Base-by-base conservation (phyloP, 2,113 vertebrate species). In the Myotis brandtii region DNA sequence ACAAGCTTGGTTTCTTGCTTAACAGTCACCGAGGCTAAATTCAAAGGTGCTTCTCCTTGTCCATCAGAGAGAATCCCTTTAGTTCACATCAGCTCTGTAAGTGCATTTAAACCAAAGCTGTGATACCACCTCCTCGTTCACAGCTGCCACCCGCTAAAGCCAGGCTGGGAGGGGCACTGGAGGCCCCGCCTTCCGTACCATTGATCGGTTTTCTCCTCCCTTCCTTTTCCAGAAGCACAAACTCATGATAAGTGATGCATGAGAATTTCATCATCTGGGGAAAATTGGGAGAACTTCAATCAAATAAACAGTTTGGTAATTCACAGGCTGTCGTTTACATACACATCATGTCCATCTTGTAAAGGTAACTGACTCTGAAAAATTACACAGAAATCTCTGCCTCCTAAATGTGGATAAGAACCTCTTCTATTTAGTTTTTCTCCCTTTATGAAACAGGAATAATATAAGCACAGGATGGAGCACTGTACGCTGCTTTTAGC, bases 401-500 rank as follows among this genome's bases (percentile, higher is more conserved):
- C 23, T 92, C 66, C 34, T 62, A 30, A 79, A 70, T n/a, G 85
- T 90, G 75, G 91, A 48, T 82, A 21, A 96, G 73, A 20, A 69
- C 59, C 86, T 79, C 94, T 75, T 37, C 66, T 34, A 37, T 92
- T 80, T 96, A 52, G 91, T 81, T 91, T 86, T 82, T 77, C 86
- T 77, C n/a, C 59, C 59, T 96, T 88, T 79, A 82, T n/a, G 75
- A 94, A 93, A 89, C 48, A 89, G 72, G 89, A 95, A 86, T 40
- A 75, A 69, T 79, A 48, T 94, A 84, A 94, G 89, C 86, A 89
- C 12, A 50, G 66, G 80, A 89, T 59, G 69, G 72, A 86, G 32
- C 23, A 85, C 89, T 86, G 86, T 75, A 67, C 7, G 69, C 89
- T 92, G 73, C 88, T 93, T 96, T 95, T 86, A 96, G 92, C 92